phyloP scores from a whole-genome alignment of 1,140 invertebrate species.

The Euschistus heros region DNA sequence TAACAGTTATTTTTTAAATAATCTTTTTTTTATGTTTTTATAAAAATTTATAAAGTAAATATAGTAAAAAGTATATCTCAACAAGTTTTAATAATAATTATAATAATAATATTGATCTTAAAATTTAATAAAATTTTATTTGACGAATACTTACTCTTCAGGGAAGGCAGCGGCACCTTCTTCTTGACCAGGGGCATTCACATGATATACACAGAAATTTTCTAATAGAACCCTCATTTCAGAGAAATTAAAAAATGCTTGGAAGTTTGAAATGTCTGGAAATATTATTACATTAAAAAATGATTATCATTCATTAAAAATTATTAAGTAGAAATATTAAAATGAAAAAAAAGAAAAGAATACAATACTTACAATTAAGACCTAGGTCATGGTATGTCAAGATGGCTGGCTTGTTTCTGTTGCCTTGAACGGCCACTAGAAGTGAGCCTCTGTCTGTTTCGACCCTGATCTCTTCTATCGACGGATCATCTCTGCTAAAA shows the following conservation, averaged over 20 bases:
- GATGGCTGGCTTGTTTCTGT: slow-evolving; percentile 81
- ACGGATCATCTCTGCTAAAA: slow-evolving; percentile 50
- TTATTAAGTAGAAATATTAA: too few relatives aligned
- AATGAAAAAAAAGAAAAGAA: too few relatives aligned
- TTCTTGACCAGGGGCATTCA: slow-evolving; percentile 97
- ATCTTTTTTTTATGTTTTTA: too few relatives aligned
- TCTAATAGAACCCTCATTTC: slow-evolving; percentile 90
- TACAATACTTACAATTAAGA: slow-evolving; percentile 69
- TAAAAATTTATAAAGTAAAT: too few relatives aligned
- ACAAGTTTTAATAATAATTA: too few relatives aligned
- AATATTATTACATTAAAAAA: too few relatives aligned
- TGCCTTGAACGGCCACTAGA: slow-evolving; percentile 82
- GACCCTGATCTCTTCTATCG: slow-evolving; percentile 64
- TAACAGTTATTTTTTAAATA: too few relatives aligned
- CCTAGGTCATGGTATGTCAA: slow-evolving; percentile 96
- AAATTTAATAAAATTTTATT: too few relatives aligned
- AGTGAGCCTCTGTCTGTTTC: slow-evolving; percentile 79
- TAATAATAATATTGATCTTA: too few relatives aligned
- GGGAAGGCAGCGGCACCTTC: slow-evolving; percentile 83
- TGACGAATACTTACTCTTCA: slow-evolving; percentile 64
- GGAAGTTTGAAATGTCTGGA: slow-evolving; percentile 81
- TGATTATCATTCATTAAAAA: too few relatives aligned
- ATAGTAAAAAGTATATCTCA: too few relatives aligned
- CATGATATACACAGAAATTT: slow-evolving; percentile 97
- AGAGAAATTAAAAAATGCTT: slow-evolving; percentile 96